These are phyloP conservation scores for Nasonia oneida DNA, from an alignment of 2,888 invertebrate genomes.

Conservation along the genomic window DNA sequence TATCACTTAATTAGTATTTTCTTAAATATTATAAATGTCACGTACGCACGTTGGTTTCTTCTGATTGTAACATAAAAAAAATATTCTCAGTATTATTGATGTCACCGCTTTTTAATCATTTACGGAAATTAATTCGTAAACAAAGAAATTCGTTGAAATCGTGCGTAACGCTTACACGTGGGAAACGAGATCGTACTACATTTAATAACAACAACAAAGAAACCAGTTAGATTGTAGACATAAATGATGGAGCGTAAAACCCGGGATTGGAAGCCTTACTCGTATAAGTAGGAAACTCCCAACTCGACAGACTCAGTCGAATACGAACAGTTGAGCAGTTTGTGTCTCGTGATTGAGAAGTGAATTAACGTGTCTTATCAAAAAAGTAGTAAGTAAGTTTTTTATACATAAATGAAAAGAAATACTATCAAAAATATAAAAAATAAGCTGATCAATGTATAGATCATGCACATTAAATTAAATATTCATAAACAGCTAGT, in stretches of 20 bases:
- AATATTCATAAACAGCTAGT: neutral
- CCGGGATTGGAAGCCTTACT: conserved; percentile 29
- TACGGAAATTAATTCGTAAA: conserved; percentile 46
- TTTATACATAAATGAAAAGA: neutral
- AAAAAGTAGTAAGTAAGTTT: conserved; percentile 33
- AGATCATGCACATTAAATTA: neutral
- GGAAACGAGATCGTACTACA: conserved; percentile 42
- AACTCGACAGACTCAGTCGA: conserved; percentile 50
- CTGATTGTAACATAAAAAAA: neutral
- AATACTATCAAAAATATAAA: neutral
- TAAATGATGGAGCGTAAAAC: conserved; percentile 53
- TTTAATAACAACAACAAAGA: conserved; percentile 54
- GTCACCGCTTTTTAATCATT: neutral
- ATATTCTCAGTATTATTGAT: conserved; percentile 7
- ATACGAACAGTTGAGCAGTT: conserved; percentile 47
- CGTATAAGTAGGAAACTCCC: conserved; percentile 59
- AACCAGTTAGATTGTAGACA: conserved; percentile 36
- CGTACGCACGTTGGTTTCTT: neutral
- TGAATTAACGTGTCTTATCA: neutral
- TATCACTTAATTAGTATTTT: neutral
- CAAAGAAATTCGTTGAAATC: conserved; percentile 53
- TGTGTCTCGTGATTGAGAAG: conserved; percentile 32
- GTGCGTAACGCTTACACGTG: conserved; percentile 45
- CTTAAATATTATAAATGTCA: neutral
- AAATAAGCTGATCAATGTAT: neutral